Conservation (phyloP, 2,888 invertebrate genomes). For the Marronus borbonicus region DNA sequence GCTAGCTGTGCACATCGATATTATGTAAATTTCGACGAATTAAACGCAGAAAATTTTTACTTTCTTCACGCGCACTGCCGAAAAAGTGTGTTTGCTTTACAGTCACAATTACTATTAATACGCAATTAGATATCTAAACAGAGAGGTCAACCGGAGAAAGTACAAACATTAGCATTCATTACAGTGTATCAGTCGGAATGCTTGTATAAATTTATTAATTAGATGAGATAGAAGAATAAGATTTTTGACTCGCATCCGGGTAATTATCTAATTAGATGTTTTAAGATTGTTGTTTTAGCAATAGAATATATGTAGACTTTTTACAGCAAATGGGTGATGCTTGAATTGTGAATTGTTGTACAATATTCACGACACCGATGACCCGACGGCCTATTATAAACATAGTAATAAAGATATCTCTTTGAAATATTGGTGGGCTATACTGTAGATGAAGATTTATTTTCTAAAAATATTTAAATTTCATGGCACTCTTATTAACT, state of each 20-base stretch:
- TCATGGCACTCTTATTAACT: no score
- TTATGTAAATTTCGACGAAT: slow-evolving; percentile 35
- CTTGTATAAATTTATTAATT: slow-evolving; percentile 11
- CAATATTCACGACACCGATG: no score
- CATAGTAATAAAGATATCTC: no score
- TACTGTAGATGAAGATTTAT: no score
- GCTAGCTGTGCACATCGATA: neutral
- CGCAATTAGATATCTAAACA: slow-evolving; percentile 21
- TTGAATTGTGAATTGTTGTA: no score
- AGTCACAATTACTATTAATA: slow-evolving; percentile 21
- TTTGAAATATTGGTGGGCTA: no score
- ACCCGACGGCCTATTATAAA: no score
- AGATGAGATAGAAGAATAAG: neutral
- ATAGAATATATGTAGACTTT: no score
- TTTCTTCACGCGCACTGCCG: slow-evolving; percentile 20
- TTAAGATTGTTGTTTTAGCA: neutral
- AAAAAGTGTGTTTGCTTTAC: slow-evolving; percentile 20
- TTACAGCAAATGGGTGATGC: no score
- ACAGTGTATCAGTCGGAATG: neutral
- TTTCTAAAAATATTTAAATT: no score
- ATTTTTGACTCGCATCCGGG: slow-evolving; percentile 3
- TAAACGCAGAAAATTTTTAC: slow-evolving; percentile 21
- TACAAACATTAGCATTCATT: slow-evolving; percentile 33
- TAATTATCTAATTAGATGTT: slow-evolving; percentile 7
- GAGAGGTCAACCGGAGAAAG: slow-evolving; percentile 35